Percentiles rank a stretch among this genome's conserved stretches.
Evolutionary conservation across 2,888 invertebrate genomes (phyloP).

Genomic region (Lomographa bimaculata): DNA sequence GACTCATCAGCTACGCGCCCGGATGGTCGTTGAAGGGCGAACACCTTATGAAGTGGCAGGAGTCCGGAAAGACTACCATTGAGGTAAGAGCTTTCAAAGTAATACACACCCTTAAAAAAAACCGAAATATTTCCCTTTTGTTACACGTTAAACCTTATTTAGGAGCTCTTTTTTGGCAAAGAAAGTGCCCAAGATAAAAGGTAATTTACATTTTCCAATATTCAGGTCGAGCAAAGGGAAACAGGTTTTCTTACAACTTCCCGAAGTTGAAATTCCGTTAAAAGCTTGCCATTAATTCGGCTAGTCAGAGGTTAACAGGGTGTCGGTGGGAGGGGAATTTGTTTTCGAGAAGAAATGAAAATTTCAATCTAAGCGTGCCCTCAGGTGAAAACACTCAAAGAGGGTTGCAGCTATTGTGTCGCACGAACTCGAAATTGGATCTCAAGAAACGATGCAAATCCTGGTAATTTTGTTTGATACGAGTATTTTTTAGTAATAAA

Average conservation of each 20-base stretch:
- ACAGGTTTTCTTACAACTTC: no score
- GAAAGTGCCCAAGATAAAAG: no score
- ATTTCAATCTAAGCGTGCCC: slow-evolving; percentile 76
- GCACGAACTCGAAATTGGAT: slow-evolving; percentile 44
- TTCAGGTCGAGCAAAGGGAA: no score
- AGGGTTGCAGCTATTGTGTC: slow-evolving; percentile 40
- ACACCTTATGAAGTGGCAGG: slow-evolving; percentile 85
- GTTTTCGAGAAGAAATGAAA: slow-evolving; percentile 71
- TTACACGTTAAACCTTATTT: slow-evolving; percentile 1
- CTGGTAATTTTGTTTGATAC: no score
- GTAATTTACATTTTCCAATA: no score
- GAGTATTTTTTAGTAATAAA: no score
- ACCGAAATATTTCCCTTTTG: no score
- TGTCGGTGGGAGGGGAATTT: slow-evolving; percentile 29
- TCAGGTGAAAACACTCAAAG: slow-evolving; percentile 55
- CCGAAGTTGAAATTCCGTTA: slow-evolving; percentile 12
- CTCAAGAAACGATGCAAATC: no score
- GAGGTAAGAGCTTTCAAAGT: slow-evolving; percentile 65
- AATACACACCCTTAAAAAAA: no score
- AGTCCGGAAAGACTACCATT: slow-evolving; percentile 83
- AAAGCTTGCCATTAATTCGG: slow-evolving; percentile 68
- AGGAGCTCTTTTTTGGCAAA: not conserved
- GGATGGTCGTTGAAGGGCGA: slow-evolving; percentile 85
- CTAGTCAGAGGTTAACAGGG: slow-evolving; percentile 50
- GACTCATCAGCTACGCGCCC: slow-evolving; percentile 85